Evolutionary conservation across 2,888 invertebrate species (phyloP).

Genomic region (Lucinisca nassula): DNA sequence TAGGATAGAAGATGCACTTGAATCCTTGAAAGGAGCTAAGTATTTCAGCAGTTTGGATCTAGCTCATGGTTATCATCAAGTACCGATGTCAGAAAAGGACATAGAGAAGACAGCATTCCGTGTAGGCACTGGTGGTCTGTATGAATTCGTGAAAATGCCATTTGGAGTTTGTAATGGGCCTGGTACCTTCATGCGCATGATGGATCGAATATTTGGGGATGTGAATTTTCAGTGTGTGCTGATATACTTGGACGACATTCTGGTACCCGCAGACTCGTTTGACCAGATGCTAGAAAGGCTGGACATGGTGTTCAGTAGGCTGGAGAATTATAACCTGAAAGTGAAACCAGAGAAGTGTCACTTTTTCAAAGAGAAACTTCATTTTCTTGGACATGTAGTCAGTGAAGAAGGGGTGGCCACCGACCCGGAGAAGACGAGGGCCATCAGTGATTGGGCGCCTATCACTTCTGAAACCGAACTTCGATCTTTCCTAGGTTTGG

Average conservation of each 20-base stretch:
- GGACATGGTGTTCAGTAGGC: conserved; percentile 48
- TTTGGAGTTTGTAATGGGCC: conserved; percentile 68
- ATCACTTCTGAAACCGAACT: not conserved
- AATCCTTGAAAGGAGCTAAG: not conserved
- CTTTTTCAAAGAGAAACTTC: conserved; percentile 36
- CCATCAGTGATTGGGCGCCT: conserved; percentile 58
- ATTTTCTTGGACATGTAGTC: conserved; percentile 35
- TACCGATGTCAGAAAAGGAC: conserved; percentile 58
- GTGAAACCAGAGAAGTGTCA: conserved; percentile 57
- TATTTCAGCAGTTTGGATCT: not conserved
- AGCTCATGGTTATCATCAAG: conserved; percentile 69
- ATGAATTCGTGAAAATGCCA: conserved; percentile 63
- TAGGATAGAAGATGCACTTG: not conserved
- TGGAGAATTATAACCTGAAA: conserved; percentile 53
- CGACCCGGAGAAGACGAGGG: conserved; percentile 56
- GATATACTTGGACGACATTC: conserved; percentile 72
- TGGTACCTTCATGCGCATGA: conserved; percentile 63
- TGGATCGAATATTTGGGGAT: conserved; percentile 66
- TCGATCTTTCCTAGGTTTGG: conserved; percentile 8
- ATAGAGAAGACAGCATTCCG: conserved; percentile 69
- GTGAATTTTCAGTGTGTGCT: conserved; percentile 57
- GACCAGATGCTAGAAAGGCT: conserved; percentile 50
- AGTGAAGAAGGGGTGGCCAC: conserved; percentile 42
- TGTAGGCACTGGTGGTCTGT: conserved; percentile 44
- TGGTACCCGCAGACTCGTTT: conserved; percentile 48